These are phyloP conservation scores for Diaperis boleti DNA, from an alignment of 2,888 invertebrate genomes.

Conservation along the genomic window DNA sequence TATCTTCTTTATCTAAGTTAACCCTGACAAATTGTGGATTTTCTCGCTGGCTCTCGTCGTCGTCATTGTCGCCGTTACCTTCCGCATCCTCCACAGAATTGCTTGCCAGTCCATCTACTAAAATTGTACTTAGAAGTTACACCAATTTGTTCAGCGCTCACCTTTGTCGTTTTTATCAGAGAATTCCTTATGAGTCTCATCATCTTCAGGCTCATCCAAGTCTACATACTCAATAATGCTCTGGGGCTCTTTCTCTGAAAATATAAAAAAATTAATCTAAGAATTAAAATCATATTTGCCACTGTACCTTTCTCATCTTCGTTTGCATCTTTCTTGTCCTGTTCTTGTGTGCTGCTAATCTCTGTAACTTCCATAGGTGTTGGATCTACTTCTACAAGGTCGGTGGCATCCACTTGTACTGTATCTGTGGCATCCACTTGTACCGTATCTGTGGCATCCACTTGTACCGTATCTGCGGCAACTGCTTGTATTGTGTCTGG, in stretches of 20 bases:
- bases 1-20: conserved; percentile 30
- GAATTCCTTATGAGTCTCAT: conserved; percentile 6
- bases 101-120: conserved; percentile 4
- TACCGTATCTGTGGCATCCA: no score
- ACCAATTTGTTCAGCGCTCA: no score
- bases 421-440: no score
- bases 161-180: conserved; percentile 10
- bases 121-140: background rate
- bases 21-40: conserved; percentile 21
- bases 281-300: no score
- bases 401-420: no score
- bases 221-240: conserved; percentile 39
- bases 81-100: conserved; percentile 7
- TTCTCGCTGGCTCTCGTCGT: conserved; percentile 23
- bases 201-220: conserved; percentile 22
- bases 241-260: conserved; percentile 18
- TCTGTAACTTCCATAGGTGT: background rate
- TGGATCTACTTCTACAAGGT: background rate
- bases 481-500: no score
- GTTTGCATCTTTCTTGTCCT: conserved; percentile 26
- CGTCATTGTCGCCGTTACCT: conserved; percentile 11
- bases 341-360: background rate
- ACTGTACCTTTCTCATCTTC: conserved; percentile 50
- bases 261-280: background rate
- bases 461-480: no score